Percentiles rank a stretch among this genome's conserved stretches.
Conservation (phyloP, 2,888 invertebrate species). For the Thymelicus acteon region DNA sequence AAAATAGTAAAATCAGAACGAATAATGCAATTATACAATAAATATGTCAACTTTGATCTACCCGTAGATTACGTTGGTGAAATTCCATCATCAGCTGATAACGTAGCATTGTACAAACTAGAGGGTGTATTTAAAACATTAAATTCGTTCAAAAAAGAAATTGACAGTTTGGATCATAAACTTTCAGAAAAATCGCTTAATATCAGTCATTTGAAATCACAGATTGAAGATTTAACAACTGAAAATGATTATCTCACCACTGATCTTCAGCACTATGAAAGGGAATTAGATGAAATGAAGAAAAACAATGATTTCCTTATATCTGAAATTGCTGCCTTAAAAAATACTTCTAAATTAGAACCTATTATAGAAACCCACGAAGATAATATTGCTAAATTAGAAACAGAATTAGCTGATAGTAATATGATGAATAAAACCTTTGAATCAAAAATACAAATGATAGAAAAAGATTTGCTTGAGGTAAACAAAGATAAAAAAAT, state of each 20-base stretch:
- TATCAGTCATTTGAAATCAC: conserved; percentile 76
- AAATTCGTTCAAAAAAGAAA: conserved; percentile 84
- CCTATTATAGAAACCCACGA: conserved; percentile 90
- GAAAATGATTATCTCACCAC: conserved; percentile 79
- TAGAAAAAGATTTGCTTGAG: conserved; percentile 81
- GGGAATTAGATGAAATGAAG: conserved; percentile 87
- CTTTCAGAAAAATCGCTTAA: conserved; percentile 84
- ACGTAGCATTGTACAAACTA: conserved; percentile 71
- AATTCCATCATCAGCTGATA: conserved; percentile 71
- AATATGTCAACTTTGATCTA: conserved; percentile 77
- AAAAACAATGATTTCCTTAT: conserved; percentile 89
- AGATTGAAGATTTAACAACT: conserved; percentile 82
- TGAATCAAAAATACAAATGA: conserved; percentile 84
- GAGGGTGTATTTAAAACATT: conserved; percentile 84
- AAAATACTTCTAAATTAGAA: conserved; percentile 87
- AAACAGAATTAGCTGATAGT: conserved; percentile 87
- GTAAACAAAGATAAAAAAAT: conserved; percentile 72
- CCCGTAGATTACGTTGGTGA: conserved; percentile 78
- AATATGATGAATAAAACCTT: conserved; percentile 84
- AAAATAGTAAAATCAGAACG: conserved; percentile 68
- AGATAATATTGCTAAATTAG: conserved; percentile 87
- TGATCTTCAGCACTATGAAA: conserved; percentile 83
- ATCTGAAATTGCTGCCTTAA: conserved; percentile 86
- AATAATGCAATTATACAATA: conserved; percentile 74
- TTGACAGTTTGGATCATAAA: conserved; percentile 84